Evolutionary conservation across 2,113 vertebrate species (phyloP).

Genomic region (Ascaphus truei): DNA sequence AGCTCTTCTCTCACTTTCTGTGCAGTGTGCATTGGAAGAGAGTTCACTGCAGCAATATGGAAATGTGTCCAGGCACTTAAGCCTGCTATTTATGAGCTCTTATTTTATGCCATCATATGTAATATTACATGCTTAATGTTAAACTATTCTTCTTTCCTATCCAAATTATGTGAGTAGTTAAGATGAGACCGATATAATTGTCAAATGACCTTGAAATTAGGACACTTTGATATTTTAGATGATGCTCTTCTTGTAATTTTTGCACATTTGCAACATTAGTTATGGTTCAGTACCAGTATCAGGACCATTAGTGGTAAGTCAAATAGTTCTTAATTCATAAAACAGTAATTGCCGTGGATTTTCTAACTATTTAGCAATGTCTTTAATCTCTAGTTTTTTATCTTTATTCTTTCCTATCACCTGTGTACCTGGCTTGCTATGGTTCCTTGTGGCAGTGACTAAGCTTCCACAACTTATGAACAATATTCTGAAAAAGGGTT

Average conservation of each 20-base stretch:
- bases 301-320: conserved; percentile 70
- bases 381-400: conserved; percentile 49
- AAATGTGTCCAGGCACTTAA: conserved; percentile 9
- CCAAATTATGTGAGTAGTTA: conserved; percentile 53
- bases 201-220: conserved; percentile 70
- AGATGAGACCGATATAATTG: conserved; percentile 56
- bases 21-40: neutral
- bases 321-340: conserved; percentile 66
- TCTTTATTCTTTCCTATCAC: neutral
- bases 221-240: conserved; percentile 67
- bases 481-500: no score
- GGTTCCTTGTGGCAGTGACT: neutral
- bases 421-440: neutral
- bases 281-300: conserved; percentile 74
- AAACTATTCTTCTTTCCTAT: conserved; percentile 52
- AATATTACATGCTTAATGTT: conserved; percentile 7
- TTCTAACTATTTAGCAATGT: conserved; percentile 52
- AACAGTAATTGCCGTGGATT: conserved; percentile 61
- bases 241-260: conserved; percentile 74
- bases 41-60: conserved; percentile 22
- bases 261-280: conserved; percentile 77
- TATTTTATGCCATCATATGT: conserved; percentile 32
- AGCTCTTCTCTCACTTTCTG: no score
- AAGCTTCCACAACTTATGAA: neutral
- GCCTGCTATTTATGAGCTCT: neutral